A percentile compares a stretch with the other conserved stretches of the same genome.
phyloP scores from a whole-genome alignment of 2,113 vertebrate genomes.

The Phocoena phocoena region DNA sequence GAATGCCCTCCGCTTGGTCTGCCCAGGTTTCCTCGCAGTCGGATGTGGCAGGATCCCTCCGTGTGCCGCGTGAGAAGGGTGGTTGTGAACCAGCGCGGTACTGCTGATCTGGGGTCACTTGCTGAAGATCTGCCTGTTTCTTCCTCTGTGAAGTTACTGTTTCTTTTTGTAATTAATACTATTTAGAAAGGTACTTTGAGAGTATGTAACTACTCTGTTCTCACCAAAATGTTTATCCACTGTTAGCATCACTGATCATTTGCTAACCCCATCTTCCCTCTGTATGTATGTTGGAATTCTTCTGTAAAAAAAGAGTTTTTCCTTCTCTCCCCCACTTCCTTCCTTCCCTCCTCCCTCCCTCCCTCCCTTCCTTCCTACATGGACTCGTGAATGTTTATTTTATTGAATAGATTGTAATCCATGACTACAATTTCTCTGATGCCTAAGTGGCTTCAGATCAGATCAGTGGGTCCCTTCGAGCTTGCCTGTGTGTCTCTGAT shows the following conservation, averaged over 20 bases:
- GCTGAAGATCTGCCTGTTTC: not conserved
- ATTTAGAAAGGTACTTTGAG: not conserved
- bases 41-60: not conserved
- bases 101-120: not conserved
- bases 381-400: not conserved
- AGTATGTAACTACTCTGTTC: not conserved
- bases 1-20: accelerated
- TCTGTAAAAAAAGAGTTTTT: not conserved
- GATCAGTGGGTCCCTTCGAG: accelerated
- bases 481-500: not conserved
- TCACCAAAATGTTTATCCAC: not conserved
- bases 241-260: not conserved
- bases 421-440: not conserved
- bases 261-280: not conserved
- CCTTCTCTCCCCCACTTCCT: not conserved
- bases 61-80: accelerated
- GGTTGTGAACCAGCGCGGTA: no score
- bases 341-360: not conserved
- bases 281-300: not conserved
- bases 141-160: not conserved
- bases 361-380: no score
- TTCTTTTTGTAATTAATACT: not conserved
- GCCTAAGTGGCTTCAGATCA: not conserved
- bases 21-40: accelerated
- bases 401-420: not conserved